Evolutionary conservation across 2,888 invertebrate species (phyloP), one percentile per base, ranked within the genome.

Genomic region (Serripes groenlandicus): DNA sequence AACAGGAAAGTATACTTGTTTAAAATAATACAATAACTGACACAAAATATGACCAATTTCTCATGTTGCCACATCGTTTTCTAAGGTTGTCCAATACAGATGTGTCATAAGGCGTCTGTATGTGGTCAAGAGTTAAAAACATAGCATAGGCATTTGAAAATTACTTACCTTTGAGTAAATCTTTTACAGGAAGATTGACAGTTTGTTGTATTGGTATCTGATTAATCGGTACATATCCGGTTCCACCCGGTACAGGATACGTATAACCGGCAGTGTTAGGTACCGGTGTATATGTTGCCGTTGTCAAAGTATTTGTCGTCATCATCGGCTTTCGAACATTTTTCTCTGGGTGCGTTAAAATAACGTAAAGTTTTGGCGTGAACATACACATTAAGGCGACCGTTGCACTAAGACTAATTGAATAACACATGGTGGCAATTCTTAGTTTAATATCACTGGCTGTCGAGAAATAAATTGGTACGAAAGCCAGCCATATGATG

Each of bases 401-500:
- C 90, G 98, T 98, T 86, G 98, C 98, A 91, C 98, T 98, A 88
- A 99, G 96, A 84, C 98, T 98, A 94, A 99, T 98, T 90, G 98
- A 98, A 92, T 98, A 97, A 75, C 98, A 98, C 97, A 99, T 98
- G 94, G 98, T 98, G 90, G 98, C 98, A 94, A 98, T 97, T 83
- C 99, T 96, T 81, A 99, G 96, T 18, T 98, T 97, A 86, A 98
- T 94, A 81, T 94, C 93, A 78, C 92, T 91, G 15, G 94, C 93
- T 21, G 95, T 95, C 58, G 93, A 94, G 79, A 95, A 98, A 95
- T 98, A 98, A 93, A 95, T 94, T 54, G 95, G 95, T 34, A 95
- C 94, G 83, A 95, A 95, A 4, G 94, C 95, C 74, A 95, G 89
- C 95, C 94, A 95, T 73, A 95, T 95, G 83, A 95, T 97, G 81